Percentiles rank a stretch among this genome's conserved stretches.
These are phyloP conservation scores for Armadillidium nasatum DNA, from an alignment of 1,140 invertebrate genomes.

Conservation along the genomic window DNA sequence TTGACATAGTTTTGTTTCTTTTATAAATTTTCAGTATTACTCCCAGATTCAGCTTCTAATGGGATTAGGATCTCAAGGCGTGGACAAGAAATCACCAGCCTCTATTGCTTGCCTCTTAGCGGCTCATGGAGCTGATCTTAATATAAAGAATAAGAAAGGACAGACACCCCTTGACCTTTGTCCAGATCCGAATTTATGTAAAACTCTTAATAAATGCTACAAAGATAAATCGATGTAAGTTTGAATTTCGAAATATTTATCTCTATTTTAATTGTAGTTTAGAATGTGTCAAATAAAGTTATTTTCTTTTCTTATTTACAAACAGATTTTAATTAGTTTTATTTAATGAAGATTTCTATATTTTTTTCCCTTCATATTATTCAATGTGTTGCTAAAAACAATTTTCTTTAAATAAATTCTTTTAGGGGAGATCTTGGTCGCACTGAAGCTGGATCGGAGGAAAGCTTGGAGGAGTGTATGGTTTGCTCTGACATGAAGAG, in stretches of 20 bases:
- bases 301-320: too few species aligned
- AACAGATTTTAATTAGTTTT: too few species aligned
- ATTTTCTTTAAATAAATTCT: too few species aligned
- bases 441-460: slow-evolving; percentile 47
- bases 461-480: slow-evolving; percentile 81
- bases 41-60: not conserved
- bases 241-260: slow-evolving; percentile 3
- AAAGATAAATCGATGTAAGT: slow-evolving; percentile 71
- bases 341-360: slow-evolving; percentile 29
- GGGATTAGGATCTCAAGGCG: slow-evolving; percentile 57
- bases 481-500: slow-evolving; percentile 90
- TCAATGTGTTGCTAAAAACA: not conserved
- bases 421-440: slow-evolving; percentile 32
- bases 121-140: slow-evolving; percentile 87
- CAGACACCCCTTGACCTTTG: slow-evolving; percentile 93
- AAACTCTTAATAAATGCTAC: slow-evolving; percentile 85
- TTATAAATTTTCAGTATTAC: not conserved
- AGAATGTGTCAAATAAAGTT: too few species aligned
- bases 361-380: slow-evolving; percentile 26
- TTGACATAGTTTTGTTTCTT: too few species aligned
- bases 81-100: slow-evolving; percentile 92
- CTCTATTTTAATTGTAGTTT: too few species aligned
- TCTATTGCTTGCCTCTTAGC: slow-evolving; percentile 94
- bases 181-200: slow-evolving; percentile 92
- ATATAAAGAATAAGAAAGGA: slow-evolving; percentile 91